Evolutionary conservation across 2,797 vertebrate genomes (phyloP).

Genomic region (Gadopsis bispinosus): DNA sequence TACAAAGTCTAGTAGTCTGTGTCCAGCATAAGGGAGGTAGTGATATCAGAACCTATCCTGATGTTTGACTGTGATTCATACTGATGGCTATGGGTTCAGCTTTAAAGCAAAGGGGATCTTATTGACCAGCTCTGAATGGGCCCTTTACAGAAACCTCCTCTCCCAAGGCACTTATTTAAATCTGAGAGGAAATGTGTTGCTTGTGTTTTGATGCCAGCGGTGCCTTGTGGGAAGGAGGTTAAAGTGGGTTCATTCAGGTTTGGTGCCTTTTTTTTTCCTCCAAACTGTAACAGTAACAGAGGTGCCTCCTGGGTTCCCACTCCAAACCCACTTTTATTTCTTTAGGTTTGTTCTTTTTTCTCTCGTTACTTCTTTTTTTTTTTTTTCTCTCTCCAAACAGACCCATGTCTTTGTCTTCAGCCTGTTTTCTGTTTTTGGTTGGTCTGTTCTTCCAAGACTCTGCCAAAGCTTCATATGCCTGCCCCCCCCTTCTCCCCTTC

Average conservation of each 20-base stretch:
- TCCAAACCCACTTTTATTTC: conserved; percentile 88
- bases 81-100: conserved; percentile 50
- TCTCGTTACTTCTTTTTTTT: conserved; percentile 88
- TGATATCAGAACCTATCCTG: conserved; percentile 38
- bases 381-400: conserved; percentile 85
- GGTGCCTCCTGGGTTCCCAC: conserved; percentile 90
- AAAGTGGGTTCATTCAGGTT: conserved; percentile 57
- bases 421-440: conserved; percentile 95
- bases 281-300: conserved; percentile 85
- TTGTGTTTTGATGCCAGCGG: conserved; percentile 26
- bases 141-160: conserved; percentile 46
- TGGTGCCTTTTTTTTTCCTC: conserved; percentile 54
- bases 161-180: conserved; percentile 40
- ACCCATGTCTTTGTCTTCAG: conserved; percentile 89
- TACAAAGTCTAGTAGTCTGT: conserved; percentile 68
- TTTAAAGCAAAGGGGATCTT: conserved; percentile 52
- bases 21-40: conserved; percentile 70
- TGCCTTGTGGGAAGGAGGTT: conserved; percentile 58
- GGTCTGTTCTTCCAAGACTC: conserved; percentile 94
- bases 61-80: conserved; percentile 47
- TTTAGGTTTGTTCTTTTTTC: conserved; percentile 88
- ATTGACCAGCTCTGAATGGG: conserved; percentile 57
- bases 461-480: conserved; percentile 96
- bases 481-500: conserved; percentile 81
- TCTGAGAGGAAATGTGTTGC: conserved; percentile 31